Conservation (phyloP, 2,888 invertebrate genomes). For the Sepiola atlantica region DNA sequence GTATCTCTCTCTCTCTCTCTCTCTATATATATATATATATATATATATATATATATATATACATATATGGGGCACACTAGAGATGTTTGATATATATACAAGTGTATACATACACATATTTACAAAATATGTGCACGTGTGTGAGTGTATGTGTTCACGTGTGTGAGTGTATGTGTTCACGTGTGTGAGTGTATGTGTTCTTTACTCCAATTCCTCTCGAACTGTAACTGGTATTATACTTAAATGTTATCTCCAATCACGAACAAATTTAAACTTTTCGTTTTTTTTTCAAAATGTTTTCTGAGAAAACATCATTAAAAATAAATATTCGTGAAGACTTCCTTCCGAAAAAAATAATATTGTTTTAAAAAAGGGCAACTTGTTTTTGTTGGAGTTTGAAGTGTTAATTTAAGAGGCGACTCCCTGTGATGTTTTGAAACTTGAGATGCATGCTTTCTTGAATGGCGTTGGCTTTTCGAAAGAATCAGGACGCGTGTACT, state of each 20-base stretch:
- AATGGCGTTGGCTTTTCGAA: neutral
- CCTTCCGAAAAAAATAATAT: neutral
- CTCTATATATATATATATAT: too few relatives aligned
- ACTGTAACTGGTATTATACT: neutral
- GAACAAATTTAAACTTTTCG: neutral
- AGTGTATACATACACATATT: too few relatives aligned
- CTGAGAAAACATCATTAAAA: constrained; percentile 20
- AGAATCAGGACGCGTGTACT: neutral
- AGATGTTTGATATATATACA: too few relatives aligned
- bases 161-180: too few relatives aligned
- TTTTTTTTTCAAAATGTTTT: constrained; percentile 2
- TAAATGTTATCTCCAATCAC: constrained; percentile 32
- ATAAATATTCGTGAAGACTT: constrained; percentile 32
- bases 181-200: neutral
- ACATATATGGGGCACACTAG: too few relatives aligned
- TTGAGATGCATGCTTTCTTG: neutral
- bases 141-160: too few relatives aligned
- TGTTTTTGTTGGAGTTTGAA: constrained; percentile 32
- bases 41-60: too few relatives aligned
- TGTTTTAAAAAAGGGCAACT: constrained; percentile 22
- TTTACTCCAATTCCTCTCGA: neutral
- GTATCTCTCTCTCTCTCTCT: too few relatives aligned
- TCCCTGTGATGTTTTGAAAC: neutral
- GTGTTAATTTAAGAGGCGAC: constrained; percentile 32
- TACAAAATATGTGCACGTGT: too few relatives aligned